Evolutionary conservation across 2,113 vertebrate genomes (phyloP).

Genomic region (Glaucidium brasilianum): DNA sequence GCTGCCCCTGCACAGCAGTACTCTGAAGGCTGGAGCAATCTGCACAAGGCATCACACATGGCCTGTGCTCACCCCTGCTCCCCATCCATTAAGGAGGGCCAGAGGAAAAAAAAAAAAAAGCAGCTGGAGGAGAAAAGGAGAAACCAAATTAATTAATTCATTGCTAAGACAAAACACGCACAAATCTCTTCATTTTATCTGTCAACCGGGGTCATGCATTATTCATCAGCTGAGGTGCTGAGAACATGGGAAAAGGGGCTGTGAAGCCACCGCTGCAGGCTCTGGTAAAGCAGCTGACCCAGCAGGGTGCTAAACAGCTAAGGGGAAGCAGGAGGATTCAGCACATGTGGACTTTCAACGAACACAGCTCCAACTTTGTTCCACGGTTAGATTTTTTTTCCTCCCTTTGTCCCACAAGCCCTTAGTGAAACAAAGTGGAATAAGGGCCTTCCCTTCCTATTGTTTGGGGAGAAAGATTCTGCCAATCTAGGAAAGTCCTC

Average conservation of each 20-base stretch:
- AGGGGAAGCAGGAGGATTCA: neutral
- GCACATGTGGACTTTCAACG: neutral
- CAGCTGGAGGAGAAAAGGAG: neutral
- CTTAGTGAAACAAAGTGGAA: neutral
- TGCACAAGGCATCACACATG: neutral
- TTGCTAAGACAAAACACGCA: conserved; percentile 58
- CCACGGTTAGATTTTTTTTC: neutral
- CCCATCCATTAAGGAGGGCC: neutral
- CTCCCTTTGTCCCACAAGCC: neutral
- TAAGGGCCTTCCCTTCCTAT: neutral
- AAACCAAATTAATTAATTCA: conserved; percentile 70
- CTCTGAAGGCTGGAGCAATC: neutral
- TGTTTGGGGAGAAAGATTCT: neutral
- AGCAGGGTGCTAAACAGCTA: conserved; percentile 6
- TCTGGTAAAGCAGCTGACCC: conserved; percentile 32
- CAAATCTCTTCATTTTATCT: conserved; percentile 74
- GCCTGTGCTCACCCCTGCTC: neutral
- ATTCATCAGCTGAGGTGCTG: conserved; percentile 60
- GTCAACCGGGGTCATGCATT: conserved; percentile 57
- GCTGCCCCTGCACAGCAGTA: neutral
- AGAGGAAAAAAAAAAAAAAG: neutral
- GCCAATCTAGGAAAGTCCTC: neutral
- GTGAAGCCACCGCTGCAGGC: conserved; percentile 18
- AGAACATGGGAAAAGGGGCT: conserved; percentile 43
- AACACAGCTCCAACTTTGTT: neutral